Base-by-base conservation (phyloP, 2,888 invertebrate species). In the Himalopsyche anomala region DNA sequence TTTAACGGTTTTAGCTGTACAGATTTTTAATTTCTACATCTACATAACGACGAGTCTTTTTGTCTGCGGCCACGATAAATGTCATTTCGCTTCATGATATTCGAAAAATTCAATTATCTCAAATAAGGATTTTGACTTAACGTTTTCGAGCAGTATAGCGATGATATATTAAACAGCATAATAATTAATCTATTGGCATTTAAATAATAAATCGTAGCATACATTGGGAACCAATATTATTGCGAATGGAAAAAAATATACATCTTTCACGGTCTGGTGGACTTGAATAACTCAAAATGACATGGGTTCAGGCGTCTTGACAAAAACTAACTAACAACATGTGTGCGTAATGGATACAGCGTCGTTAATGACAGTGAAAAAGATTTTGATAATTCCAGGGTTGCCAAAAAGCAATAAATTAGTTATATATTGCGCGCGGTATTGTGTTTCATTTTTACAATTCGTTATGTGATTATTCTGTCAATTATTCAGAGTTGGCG, bases 271-370 rank as follows among this genome's bases (percentile, higher is more conserved):
- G 74, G 74, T 74, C 74, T 74, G 74, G 19, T 38, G 74, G 36
- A 2, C 36, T 3, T 11, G 74, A 5, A 28, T 74, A 74, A 74
- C 19, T 38, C 36, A 36, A 74, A 74, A 36, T 74, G 19, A 62
- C 36, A 74, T 12, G 19, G 74, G 36, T 28, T 5, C 28, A 36
- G 74, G 51, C 51, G 74, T 74, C 36, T 74, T 4, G 36, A 74
- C 12, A 36, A 36, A 28, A 74, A 28, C 38, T 74, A 74, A 74
- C 74, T 74, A 19, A 74, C 15, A 38, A 74, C 74, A 74, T 36
- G 74, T 74, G 74, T 74, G 74, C 4, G 62, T 62, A 74, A 74
- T 74, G 74, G 74, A 74, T 74, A 36, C 74, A 15, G n/a, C 36
- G 28, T 74, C 74, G 15, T 74, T 74, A 74, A 74, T 74, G 74